Base-by-base conservation (phyloP, 2,888 invertebrate species). In the Plagodis dolabraria region DNA sequence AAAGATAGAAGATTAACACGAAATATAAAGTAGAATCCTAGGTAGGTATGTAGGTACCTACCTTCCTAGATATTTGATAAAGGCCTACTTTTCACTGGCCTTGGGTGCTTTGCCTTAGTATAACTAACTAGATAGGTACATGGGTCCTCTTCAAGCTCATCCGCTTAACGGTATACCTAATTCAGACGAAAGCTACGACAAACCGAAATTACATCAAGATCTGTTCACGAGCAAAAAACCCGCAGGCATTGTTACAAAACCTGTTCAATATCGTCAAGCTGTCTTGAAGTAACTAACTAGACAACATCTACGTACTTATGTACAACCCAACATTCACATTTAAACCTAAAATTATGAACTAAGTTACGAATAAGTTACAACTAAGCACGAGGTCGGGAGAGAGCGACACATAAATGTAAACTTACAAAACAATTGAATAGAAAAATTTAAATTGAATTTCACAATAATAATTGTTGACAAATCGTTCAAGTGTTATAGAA, bases 381-480 rank as follows among this genome's bases (percentile, higher is more conserved):
- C 35, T 12, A 33, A 43, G 44, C 55, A 57, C 47, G 22, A 12
- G 44, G 55, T 33, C 22, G 71, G 72, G 64, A 51, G 75, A 67
- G 75, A 71, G 76, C 70, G 73, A 69, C 63, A 47, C 47, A 69
- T 53, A 57, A 70, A 72, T 70, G 67, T 70, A 71, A 70, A 69
- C 65, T 70, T 75, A 71, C 76, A 73, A 76, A 76, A 72, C 71
- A 63, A 64, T 71, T 57, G 44, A 63, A 65, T 75, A 70, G 70
- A 68, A 73, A 72, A 75, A 67, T 62, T 60, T 55, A 63, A 67
- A 69, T 65, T 65, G 57, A 67, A 69, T 69, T 69, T 69, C 69
- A 69, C 67, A 69, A 69, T 67, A 64, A 79, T 82, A 84, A 81
- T 80, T 79, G 82, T 86, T 87, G 85, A 85, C 87, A 88, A 89